Conservation (phyloP, 2,113 vertebrate genomes). For the Lepisosteus oculatus region DNA sequence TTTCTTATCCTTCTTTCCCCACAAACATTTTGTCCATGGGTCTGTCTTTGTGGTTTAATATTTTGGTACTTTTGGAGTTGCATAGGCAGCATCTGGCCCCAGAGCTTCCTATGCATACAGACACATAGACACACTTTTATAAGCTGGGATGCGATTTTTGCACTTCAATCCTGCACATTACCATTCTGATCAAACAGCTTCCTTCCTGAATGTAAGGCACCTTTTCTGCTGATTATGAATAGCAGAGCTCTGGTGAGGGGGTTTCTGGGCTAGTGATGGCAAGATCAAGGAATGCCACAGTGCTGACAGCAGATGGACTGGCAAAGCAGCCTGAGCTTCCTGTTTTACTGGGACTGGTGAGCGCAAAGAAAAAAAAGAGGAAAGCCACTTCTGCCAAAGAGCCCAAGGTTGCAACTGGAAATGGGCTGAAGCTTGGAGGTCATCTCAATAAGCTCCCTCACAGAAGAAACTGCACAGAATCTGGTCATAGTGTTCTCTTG, state of each 20-base stretch:
- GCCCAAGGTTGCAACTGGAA: constrained; percentile 3
- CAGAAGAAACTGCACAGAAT: background rate
- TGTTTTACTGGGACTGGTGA: background rate
- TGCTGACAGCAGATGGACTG: background rate
- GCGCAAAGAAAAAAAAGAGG: background rate
- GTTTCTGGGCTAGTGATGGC: background rate
- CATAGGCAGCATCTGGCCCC: background rate
- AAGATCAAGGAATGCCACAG: background rate
- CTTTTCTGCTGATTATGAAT: background rate
- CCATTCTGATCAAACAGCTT: constrained; percentile 27
- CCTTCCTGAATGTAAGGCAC: constrained; percentile 40
- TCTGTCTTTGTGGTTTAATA: background rate
- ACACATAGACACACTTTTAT: constrained; percentile 20
- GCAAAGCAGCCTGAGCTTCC: background rate
- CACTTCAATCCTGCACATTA: constrained; percentile 41
- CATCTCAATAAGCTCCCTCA: background rate
- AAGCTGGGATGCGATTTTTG: constrained; percentile 52
- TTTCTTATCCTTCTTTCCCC: background rate
- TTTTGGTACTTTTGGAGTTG: background rate
- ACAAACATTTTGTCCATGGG: background rate
- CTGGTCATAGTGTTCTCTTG: background rate
- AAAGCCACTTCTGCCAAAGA: constrained; percentile 31
- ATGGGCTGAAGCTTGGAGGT: background rate
- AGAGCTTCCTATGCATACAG: constrained; percentile 24
- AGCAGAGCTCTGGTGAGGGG: background rate